Evolutionary conservation across 2,113 vertebrate species (phyloP).

Genomic region (Corythornis cristatus): DNA sequence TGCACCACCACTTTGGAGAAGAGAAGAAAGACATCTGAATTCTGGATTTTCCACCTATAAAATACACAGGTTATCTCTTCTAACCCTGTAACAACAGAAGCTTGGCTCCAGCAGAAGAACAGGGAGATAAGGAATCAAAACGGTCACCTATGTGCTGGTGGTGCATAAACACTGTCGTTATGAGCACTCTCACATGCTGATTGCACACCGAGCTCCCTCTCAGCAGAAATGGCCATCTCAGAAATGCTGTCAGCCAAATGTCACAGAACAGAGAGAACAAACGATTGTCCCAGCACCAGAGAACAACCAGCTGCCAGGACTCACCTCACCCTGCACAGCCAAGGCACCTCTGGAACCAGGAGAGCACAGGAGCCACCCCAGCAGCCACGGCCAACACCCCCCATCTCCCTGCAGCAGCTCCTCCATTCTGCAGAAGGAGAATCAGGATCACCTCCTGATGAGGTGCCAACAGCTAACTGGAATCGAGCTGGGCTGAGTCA

Average conservation of each 20-base stretch:
- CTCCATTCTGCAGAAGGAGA: conserved; percentile 12
- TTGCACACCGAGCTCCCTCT: conserved; percentile 30
- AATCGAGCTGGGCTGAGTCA: conserved; percentile 33
- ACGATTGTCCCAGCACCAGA: neutral
- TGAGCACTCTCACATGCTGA: neutral
- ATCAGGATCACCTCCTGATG: conserved; percentile 17
- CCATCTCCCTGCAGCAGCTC: neutral
- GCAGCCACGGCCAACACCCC: neutral
- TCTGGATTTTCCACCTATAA: neutral
- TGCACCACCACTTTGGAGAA: neutral
- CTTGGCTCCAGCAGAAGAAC: conserved; percentile 6
- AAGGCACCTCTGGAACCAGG: rapidly evolving
- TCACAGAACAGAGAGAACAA: conserved; percentile 27
- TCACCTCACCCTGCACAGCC: neutral
- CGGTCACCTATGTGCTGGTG: neutral
- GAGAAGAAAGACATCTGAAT: neutral
- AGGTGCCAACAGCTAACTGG: conserved; percentile 29
- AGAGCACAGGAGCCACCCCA: rapidly evolving
- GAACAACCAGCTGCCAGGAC: neutral
- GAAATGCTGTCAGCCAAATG: conserved; percentile 14
- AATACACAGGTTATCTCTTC: neutral
- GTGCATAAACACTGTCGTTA: conserved; percentile 35
- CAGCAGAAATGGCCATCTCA: conserved; percentile 28
- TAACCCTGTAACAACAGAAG: neutral
- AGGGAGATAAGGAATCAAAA: conserved; percentile 28